Conservation (phyloP, 2,113 vertebrate genomes). For the Prolemur simus region DNA sequence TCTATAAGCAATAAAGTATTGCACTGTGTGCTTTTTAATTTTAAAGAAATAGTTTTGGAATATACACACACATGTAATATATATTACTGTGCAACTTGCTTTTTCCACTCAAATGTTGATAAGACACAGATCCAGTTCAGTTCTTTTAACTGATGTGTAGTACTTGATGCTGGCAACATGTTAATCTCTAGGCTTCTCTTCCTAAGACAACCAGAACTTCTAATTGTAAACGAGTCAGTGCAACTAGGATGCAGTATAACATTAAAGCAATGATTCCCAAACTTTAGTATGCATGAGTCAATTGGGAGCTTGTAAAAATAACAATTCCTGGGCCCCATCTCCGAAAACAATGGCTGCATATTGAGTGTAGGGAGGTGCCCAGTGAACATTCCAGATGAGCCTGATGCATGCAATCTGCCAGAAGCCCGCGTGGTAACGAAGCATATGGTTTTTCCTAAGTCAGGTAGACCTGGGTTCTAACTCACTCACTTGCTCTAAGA, state of each 20-base stretch:
- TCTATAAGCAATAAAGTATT: not conserved
- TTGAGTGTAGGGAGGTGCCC: not conserved
- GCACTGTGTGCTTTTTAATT: not conserved
- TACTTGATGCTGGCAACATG: not conserved
- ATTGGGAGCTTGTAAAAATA: not conserved
- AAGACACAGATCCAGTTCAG: not conserved
- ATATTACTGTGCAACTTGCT: not conserved
- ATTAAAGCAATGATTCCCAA: not conserved
- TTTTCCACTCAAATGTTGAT: constrained; percentile 31
- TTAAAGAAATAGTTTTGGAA: not conserved
- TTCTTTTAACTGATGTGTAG: constrained; percentile 1
- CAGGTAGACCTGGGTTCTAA: not conserved
- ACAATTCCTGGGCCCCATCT: not conserved
- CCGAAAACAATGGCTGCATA: not conserved
- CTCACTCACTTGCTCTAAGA: not conserved
- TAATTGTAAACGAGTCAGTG: not conserved
- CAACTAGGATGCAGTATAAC: not conserved
- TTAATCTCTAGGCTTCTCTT: not conserved
- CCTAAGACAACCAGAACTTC: not conserved
- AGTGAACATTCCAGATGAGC: not conserved
- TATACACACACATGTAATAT: not conserved
- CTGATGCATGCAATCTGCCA: not conserved
- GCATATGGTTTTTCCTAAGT: not conserved
- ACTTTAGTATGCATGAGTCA: not conserved
- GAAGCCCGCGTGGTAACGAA: not conserved